Conservation (phyloP, 2,888 invertebrate species). For the Schizotus pectinicornis region DNA sequence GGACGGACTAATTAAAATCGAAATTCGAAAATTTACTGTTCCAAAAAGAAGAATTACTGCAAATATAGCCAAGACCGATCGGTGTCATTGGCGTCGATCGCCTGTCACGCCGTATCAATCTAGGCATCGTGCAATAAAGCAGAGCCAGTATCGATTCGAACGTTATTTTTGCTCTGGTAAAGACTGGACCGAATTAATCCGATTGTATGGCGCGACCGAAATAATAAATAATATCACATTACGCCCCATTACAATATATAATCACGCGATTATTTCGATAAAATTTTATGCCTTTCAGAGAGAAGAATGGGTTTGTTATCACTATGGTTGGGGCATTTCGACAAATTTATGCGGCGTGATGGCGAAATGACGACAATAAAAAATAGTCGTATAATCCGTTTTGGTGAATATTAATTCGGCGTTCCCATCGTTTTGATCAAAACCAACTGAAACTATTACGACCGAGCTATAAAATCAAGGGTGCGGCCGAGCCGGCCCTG, state of each 20-base stretch:
- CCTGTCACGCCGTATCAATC: constrained; percentile 50
- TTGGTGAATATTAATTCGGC: constrained; percentile 11
- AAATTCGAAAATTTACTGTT: background rate
- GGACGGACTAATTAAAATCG: background rate
- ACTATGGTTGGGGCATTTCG: constrained; percentile 21
- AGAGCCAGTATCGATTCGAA: constrained; percentile 4
- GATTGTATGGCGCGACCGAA: constrained; percentile 43
- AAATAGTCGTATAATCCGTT: constrained; percentile 13
- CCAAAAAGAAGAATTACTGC: constrained; percentile 11
- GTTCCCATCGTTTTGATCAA: constrained; percentile 33
- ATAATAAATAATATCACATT: constrained; percentile 49
- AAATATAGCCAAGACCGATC: constrained; percentile 32
- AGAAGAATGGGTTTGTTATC: constrained; percentile 27
- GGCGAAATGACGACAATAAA: constrained; percentile 15
- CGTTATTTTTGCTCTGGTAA: constrained; percentile 27
- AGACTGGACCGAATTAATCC: constrained; percentile 46
- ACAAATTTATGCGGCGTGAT: constrained; percentile 16
- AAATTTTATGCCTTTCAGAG: constrained; percentile 40
- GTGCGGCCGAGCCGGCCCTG: no score
- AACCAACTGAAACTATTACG: constrained; percentile 28
- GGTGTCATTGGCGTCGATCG: constrained; percentile 56
- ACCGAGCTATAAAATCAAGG: background rate
- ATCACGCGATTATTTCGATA: constrained; percentile 46
- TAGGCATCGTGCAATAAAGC: background rate
- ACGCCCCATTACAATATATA: constrained; percentile 48